phyloP scores from a whole-genome alignment of 2,113 vertebrate species.

The Pituophis catenifer region DNA sequence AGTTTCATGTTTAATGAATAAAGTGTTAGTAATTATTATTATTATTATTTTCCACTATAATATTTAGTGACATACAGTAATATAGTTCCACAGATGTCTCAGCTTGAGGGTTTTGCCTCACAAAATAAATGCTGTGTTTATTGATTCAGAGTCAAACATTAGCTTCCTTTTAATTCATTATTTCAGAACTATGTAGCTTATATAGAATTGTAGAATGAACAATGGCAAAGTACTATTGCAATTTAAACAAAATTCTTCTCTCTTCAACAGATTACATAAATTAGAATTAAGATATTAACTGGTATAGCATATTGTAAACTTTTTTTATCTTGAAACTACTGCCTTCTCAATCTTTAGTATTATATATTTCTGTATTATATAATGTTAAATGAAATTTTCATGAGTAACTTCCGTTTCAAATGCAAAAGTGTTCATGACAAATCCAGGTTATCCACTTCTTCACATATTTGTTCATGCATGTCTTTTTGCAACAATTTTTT shows the following conservation, averaged over 20 bases:
- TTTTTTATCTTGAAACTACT: not conserved
- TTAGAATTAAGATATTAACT: not conserved
- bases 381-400: not conserved
- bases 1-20: too few relatives aligned
- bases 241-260: not conserved
- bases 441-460: not conserved
- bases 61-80: not conserved
- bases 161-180: not conserved
- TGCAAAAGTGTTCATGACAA: not conserved
- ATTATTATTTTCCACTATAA: not conserved
- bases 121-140: not conserved
- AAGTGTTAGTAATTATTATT: too few relatives aligned
- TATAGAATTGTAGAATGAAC: not conserved
- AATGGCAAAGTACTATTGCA: not conserved
- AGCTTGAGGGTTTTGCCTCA: not conserved
- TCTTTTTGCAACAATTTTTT: not conserved
- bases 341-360: not conserved
- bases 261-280: not conserved
- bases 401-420: not conserved
- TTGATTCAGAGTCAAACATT: not conserved
- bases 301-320: not conserved
- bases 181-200: not conserved
- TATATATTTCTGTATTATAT: not conserved
- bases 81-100: not conserved
- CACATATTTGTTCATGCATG: too few relatives aligned